Conservation (phyloP, 1,140 invertebrate species). For the Metopolophium dirhodum region DNA sequence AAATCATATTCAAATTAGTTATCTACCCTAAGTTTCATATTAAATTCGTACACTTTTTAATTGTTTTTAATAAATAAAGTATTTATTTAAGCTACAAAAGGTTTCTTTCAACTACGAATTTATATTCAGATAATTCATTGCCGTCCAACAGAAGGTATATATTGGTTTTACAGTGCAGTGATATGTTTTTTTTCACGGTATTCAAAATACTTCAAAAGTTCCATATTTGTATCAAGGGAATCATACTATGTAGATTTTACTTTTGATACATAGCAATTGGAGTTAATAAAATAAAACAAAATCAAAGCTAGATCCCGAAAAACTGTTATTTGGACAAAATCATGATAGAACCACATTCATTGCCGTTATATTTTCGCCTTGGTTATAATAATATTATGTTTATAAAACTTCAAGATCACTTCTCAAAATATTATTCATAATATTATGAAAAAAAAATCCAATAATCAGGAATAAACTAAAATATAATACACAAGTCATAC, state of each 20-base stretch:
- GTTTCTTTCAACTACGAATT: background rate
- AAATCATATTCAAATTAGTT: background rate
- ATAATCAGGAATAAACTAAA: background rate
- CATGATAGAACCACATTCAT: background rate
- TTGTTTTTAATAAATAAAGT: background rate
- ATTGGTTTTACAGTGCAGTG: background rate
- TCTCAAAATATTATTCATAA: background rate
- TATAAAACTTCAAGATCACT: background rate
- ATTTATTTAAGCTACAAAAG: background rate
- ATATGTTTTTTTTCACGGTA: background rate
- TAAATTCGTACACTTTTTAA: background rate
- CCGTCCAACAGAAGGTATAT: background rate
- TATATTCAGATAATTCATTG: background rate
- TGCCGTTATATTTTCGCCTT: background rate
- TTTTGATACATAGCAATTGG: background rate
- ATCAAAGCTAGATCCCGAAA: background rate
- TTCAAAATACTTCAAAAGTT: background rate
- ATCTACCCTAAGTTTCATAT: background rate
- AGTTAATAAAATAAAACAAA: background rate
- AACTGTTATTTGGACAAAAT: background rate
- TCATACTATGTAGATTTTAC: conserved; percentile 13
- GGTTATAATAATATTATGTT: background rate
- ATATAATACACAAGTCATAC: background rate
- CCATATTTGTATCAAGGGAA: background rate
- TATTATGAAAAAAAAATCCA: background rate